Percentiles rank a stretch among this genome's conserved stretches.
These are phyloP conservation scores for Hucho hucho DNA, from an alignment of 2,113 vertebrate genomes.

Conservation along the genomic window DNA sequence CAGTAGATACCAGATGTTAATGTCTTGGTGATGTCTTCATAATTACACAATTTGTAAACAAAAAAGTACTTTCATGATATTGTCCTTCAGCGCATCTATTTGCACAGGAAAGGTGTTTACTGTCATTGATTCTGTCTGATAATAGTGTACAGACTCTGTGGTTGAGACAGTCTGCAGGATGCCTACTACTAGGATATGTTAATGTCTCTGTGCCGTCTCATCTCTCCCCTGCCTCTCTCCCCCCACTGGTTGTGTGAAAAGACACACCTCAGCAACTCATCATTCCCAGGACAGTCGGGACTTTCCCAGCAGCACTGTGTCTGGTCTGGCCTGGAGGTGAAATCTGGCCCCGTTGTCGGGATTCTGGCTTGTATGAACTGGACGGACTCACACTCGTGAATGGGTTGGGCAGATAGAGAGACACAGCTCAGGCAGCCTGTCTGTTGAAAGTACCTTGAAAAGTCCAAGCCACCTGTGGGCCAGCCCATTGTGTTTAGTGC, in stretches of 20 bases:
- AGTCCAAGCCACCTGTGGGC: not conserved
- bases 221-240: not conserved
- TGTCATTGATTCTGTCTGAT: not conserved
- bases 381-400: not conserved
- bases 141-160: not conserved
- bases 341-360: not conserved
- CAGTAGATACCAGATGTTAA: no score
- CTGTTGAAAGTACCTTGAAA: not conserved
- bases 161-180: no score
- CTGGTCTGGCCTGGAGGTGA: conserved; percentile 1
- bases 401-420: not conserved
- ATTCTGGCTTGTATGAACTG: no score
- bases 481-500: not conserved
- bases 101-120: not conserved
- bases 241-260: not conserved
- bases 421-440: not conserved
- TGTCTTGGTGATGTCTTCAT: no score
- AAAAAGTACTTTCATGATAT: no score
- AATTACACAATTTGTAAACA: no score
- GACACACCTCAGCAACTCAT: not conserved
- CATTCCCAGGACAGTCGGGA: not conserved
- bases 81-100: not conserved
- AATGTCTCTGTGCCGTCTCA: not conserved
- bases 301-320: conserved; percentile 6
- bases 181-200: not conserved